phyloP scores from a whole-genome alignment of 2,888 invertebrate genomes.

The Ormyrus labotus region DNA sequence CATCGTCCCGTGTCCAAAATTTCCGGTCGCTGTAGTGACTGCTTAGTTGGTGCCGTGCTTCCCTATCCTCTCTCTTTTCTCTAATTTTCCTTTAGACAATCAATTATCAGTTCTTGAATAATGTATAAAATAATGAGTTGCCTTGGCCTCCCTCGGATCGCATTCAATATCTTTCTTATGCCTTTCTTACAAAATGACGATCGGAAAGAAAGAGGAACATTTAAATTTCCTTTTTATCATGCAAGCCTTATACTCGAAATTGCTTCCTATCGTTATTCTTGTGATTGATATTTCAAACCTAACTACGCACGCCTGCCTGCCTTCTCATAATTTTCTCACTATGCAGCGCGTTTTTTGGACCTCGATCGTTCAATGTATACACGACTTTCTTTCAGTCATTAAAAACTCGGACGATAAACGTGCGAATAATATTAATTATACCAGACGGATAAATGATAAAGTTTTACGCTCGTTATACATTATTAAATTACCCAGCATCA shows the following conservation, averaged over 20 bases:
- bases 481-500: conserved; percentile 45
- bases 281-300: neutral
- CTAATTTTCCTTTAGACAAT: conserved; percentile 40
- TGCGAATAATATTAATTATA: conserved; percentile 39
- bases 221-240: conserved; percentile 4
- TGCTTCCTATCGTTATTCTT: neutral
- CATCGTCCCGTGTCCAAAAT: conserved; percentile 1
- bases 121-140: conserved; percentile 52
- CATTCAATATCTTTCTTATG: neutral
- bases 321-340: neutral
- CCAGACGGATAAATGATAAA: conserved; percentile 50
- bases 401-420: conserved; percentile 42
- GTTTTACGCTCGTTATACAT: conserved; percentile 20
- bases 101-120: conserved; percentile 52
- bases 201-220: conserved; percentile 25
- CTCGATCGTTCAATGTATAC: conserved; percentile 32
- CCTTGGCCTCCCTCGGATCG: conserved; percentile 18
- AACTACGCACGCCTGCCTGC: neutral
- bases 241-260: neutral
- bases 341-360: conserved; percentile 35
- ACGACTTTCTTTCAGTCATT: conserved; percentile 40
- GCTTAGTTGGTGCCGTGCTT: neutral
- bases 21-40: neutral
- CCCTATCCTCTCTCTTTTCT: neutral
- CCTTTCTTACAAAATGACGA: conserved; percentile 18